Conservation (phyloP, 2,888 invertebrate genomes). For the Saturnia japonica region DNA sequence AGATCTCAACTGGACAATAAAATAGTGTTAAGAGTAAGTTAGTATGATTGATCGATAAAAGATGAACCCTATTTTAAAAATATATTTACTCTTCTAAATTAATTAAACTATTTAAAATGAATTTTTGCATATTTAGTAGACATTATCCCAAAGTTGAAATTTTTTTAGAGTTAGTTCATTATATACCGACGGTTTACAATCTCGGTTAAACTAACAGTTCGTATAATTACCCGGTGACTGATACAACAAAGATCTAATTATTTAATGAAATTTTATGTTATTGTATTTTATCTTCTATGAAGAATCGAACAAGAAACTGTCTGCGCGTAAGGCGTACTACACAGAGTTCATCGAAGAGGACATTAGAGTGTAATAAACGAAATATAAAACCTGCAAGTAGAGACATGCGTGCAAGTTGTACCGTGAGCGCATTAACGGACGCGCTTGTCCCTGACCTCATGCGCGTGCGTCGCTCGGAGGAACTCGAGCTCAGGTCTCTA, state of each 20-base stretch:
- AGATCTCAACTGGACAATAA: not conserved
- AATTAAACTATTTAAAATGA: not conserved
- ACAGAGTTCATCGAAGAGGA: not conserved
- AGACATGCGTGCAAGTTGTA: constrained; percentile 10
- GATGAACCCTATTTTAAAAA: no score
- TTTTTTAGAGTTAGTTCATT: no score
- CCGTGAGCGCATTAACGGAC: constrained; percentile 9
- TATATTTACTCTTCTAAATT: not conserved
- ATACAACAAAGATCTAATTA: no score
- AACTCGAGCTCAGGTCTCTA: constrained; percentile 5
- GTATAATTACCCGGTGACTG: no score
- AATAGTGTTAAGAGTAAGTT: not conserved
- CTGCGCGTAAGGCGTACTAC: not conserved
- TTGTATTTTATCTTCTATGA: not conserved
- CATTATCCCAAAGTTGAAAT: no score
- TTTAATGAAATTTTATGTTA: not conserved
- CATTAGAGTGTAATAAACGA: constrained; percentile 3
- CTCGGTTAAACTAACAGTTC: no score
- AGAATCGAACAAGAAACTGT: not conserved
- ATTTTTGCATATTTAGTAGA: not conserved
- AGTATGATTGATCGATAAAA: not conserved
- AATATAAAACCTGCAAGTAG: constrained; percentile 10
- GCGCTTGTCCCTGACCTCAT: constrained; percentile 25
- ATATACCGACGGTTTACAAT: no score
- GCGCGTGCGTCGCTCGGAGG: constrained; percentile 27